Evolutionary conservation across 2,113 vertebrate species (phyloP).

Genomic region (Platichthys flesus): DNA sequence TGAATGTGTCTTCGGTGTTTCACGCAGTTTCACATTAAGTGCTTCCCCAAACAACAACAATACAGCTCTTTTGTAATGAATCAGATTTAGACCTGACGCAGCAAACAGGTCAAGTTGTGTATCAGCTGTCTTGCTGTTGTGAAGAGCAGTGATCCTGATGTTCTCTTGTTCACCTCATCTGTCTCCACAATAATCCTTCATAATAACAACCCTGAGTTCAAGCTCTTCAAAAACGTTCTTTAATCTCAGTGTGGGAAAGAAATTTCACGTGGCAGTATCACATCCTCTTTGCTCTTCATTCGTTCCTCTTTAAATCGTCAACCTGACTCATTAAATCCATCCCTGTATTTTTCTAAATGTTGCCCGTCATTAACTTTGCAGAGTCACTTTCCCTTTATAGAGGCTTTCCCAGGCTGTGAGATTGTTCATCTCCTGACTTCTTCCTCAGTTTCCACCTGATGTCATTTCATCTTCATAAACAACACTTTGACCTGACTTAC

Average conservation of each 20-base stretch:
- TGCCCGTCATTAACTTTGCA: no score
- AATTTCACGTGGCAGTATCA: no score
- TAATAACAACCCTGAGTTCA: not conserved
- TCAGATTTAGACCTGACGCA: constrained; percentile 37
- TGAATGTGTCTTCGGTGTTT: not conserved
- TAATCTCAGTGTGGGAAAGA: not conserved
- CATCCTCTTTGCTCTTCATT: no score
- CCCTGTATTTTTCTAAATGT: no score
- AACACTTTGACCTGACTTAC: not conserved
- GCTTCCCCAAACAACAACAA: constrained; percentile 23
- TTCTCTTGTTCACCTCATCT: not conserved
- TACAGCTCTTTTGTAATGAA: constrained; percentile 14
- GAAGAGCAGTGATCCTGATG: not conserved
- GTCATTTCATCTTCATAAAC: not conserved
- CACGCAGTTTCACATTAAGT: not conserved
- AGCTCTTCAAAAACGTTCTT: not conserved
- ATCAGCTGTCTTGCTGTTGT: constrained; percentile 37
- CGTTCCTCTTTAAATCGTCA: no score
- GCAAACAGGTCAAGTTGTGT: constrained; percentile 42
- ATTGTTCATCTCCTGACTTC: not conserved
- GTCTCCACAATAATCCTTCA: not conserved
- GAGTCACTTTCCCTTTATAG: no score
- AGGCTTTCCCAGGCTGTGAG: not conserved
- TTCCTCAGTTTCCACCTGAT: not conserved
- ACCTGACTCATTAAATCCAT: no score